Percentiles rank a stretch among this genome's conserved stretches.
These are phyloP conservation scores for Choloepus hoffmanni DNA, from an alignment of 2,113 vertebrate species.

Conservation along the genomic window DNA sequence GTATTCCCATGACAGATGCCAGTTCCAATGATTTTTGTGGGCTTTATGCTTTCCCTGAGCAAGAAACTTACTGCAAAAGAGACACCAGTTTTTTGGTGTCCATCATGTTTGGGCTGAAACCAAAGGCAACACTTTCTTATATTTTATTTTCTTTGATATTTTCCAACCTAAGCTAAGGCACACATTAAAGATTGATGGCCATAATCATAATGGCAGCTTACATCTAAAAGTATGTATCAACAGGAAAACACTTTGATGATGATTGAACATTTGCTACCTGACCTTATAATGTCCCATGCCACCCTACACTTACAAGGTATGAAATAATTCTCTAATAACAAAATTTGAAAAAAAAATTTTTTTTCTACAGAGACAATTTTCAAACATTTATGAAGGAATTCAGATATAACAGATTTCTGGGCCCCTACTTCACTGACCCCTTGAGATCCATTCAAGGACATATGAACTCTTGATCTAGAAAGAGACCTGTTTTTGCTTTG, in stretches of 20 bases:
- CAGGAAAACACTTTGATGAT: background rate
- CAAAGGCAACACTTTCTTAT: background rate
- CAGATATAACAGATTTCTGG: background rate
- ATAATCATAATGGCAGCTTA: background rate
- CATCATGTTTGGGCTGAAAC: background rate
- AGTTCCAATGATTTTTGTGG: background rate
- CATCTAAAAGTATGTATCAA: background rate
- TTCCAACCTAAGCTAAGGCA: background rate
- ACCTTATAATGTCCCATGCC: background rate
- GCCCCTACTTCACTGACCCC: background rate
- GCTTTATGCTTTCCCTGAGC: background rate
- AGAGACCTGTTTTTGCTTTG: background rate
- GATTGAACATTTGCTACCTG: background rate
- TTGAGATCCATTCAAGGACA: conserved; percentile 23
- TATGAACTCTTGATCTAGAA: conserved; percentile 27
- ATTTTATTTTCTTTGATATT: conserved; percentile 2
- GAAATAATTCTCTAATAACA: conserved; percentile 5
- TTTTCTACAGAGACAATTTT: background rate
- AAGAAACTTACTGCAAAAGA: background rate
- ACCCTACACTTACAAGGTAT: background rate
- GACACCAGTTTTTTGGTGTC: background rate
- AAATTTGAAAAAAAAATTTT: background rate
- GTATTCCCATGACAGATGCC: background rate
- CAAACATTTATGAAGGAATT: background rate
- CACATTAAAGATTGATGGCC: background rate